These are phyloP conservation scores for Agrilus planipennis DNA, from an alignment of 1,140 invertebrate species.

Conservation along the genomic window DNA sequence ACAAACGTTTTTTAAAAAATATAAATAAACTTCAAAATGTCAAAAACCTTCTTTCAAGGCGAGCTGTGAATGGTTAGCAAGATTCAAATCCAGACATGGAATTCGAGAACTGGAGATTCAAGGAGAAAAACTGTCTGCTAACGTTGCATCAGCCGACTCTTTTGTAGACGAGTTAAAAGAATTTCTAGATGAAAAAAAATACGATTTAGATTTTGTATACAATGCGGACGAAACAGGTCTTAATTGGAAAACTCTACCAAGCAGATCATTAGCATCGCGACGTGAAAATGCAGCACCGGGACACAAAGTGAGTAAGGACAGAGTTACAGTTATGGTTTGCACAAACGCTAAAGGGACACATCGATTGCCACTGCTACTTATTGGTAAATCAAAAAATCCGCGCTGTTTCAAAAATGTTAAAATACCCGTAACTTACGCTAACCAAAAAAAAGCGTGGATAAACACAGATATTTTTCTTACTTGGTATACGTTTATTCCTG, in stretches of 20 bases:
- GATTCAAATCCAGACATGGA: slow-evolving; percentile 11
- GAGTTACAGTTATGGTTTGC: slow-evolving; percentile 5
- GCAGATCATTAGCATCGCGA: slow-evolving; percentile 18
- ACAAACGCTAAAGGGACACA: background rate
- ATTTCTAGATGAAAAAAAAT: too few relatives aligned
- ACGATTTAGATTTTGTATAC: slow-evolving; percentile 1
- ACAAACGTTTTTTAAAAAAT: too few relatives aligned
- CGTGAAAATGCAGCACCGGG: slow-evolving; percentile 11
- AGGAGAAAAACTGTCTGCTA: slow-evolving; percentile 11
- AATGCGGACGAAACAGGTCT: slow-evolving; percentile 15
- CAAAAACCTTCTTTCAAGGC: too few relatives aligned
- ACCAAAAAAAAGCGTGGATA: slow-evolving; percentile 26
- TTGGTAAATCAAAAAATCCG: slow-evolving; percentile 24
- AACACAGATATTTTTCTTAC: slow-evolving; percentile 17
- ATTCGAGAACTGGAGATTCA: slow-evolving; percentile 8
- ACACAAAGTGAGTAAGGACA: slow-evolving; percentile 10
- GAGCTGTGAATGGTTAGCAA: too few relatives aligned
- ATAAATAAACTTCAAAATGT: too few relatives aligned
- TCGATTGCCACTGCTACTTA: slow-evolving; percentile 21
- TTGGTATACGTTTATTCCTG: slow-evolving; percentile 30
- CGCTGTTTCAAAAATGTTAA: slow-evolving; percentile 17
- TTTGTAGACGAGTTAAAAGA: too few relatives aligned
- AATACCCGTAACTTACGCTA: slow-evolving; percentile 20
- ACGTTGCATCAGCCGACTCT: background rate
- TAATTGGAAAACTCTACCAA: slow-evolving; percentile 22